Percentiles rank a stretch among this genome's conserved stretches.
phyloP scores from a whole-genome alignment of 2,797 vertebrate genomes.

The Channa striata region DNA sequence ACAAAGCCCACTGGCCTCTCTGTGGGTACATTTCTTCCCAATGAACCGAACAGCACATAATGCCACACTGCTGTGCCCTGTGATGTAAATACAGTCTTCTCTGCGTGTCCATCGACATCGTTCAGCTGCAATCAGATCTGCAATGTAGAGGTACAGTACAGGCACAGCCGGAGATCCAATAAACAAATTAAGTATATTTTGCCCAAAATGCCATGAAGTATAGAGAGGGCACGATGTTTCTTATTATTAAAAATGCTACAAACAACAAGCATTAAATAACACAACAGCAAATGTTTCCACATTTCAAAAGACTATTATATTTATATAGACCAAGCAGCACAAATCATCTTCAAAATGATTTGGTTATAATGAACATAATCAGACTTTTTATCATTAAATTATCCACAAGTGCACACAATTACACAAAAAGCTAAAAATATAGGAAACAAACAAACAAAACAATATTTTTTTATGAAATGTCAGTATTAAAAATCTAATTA shows the following conservation, averaged over 20 bases:
- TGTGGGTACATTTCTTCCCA: constrained; percentile 49
- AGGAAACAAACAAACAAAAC: no score
- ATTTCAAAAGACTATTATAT: no score
- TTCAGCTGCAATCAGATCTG: constrained; percentile 18
- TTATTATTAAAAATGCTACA: constrained; percentile 4
- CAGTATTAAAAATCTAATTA: no score
- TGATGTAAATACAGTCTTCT: constrained; percentile 32
- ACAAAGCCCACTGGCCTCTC: constrained; percentile 28
- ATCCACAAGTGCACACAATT: no score
- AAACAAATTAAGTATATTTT: not conserved
- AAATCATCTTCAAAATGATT: no score
- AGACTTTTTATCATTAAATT: no score
- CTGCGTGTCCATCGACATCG: constrained; percentile 46
- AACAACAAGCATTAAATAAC: not conserved
- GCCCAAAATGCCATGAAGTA: not conserved
- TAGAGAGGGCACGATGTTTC: not conserved
- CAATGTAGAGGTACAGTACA: constrained; percentile 8
- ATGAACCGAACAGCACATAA: constrained; percentile 48
- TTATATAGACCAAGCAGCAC: not conserved
- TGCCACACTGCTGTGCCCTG: constrained; percentile 11
- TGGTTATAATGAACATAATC: no score
- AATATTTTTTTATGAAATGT: no score
- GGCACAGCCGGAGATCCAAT: constrained; percentile 26
- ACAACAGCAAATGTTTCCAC: not conserved
- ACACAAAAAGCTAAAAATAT: not conserved